A percentile compares a stretch with the other conserved stretches of the same genome.
These are phyloP conservation scores for Eidolon helvum DNA, from an alignment of 2,113 vertebrate species.

Conservation along the genomic window DNA sequence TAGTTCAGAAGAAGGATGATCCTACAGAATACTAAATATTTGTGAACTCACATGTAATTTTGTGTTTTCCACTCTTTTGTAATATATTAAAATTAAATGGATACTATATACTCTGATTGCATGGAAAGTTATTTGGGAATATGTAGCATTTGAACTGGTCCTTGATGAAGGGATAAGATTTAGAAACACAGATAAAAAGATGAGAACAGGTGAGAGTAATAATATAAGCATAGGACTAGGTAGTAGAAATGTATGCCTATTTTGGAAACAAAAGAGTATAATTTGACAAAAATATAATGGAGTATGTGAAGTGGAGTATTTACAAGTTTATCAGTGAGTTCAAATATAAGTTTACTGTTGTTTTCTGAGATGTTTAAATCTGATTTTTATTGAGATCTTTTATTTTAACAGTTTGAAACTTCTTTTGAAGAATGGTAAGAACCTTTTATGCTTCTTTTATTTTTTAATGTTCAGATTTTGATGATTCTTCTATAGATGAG, in stretches of 20 bases:
- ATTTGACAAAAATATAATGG: neutral
- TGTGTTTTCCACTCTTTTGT: neutral
- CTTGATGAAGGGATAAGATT: neutral
- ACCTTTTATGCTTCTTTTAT: neutral
- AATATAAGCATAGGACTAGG: neutral
- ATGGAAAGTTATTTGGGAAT: neutral
- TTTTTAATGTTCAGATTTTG: constrained; percentile 20
- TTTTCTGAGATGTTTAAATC: constrained; percentile 15
- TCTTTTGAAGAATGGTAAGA: constrained; percentile 72
- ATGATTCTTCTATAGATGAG: neutral
- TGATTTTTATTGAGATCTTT: constrained; percentile 44
- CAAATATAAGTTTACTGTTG: neutral
- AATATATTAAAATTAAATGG: neutral
- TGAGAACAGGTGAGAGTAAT: neutral
- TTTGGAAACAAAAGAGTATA: neutral
- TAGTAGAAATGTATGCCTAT: neutral
- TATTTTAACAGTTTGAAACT: constrained; percentile 70
- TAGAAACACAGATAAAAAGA: neutral
- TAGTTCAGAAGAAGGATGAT: neutral
- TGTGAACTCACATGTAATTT: neutral
- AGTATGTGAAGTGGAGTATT: neutral
- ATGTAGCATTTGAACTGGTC: neutral
- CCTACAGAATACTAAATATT: neutral
- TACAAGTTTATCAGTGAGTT: neutral
- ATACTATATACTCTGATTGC: neutral